These are phyloP conservation scores for Mungos mungo DNA, from an alignment of 2,113 vertebrate species.

Conservation along the genomic window DNA sequence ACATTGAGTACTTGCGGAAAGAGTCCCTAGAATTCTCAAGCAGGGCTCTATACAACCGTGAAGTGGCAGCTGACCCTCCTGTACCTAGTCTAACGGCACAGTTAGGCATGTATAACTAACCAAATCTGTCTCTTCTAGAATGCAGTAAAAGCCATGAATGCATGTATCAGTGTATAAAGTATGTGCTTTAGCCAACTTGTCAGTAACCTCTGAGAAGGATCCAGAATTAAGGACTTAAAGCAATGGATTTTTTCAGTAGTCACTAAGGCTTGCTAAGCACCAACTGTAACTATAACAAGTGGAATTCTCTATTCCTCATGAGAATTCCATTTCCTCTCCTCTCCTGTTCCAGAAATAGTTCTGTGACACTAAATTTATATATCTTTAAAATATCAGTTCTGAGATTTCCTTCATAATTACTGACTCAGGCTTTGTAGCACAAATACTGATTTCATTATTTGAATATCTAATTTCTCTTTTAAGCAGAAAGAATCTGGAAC, in stretches of 20 bases:
- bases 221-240: conserved; percentile 21
- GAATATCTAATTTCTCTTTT: conserved; percentile 56
- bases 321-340: conserved; percentile 30
- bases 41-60: background rate
- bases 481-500: conserved; percentile 36
- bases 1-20: background rate
- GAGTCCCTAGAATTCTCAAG: conserved; percentile 5
- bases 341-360: conserved; percentile 42
- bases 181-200: background rate
- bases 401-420: conserved; percentile 29
- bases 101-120: background rate
- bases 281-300: background rate
- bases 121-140: conserved; percentile 2
- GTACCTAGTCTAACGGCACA: background rate
- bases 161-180: background rate
- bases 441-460: conserved; percentile 39
- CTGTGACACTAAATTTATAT: background rate
- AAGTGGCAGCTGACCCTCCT: background rate
- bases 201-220: background rate
- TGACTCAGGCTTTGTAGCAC: background rate
- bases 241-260: conserved; percentile 28
- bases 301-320: background rate
- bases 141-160: background rate
- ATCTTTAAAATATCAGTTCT: conserved; percentile 7
- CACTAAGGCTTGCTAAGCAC: background rate